Base-by-base conservation (phyloP, 64 coral and sea anemone species). In the Porites lutea region DNA sequence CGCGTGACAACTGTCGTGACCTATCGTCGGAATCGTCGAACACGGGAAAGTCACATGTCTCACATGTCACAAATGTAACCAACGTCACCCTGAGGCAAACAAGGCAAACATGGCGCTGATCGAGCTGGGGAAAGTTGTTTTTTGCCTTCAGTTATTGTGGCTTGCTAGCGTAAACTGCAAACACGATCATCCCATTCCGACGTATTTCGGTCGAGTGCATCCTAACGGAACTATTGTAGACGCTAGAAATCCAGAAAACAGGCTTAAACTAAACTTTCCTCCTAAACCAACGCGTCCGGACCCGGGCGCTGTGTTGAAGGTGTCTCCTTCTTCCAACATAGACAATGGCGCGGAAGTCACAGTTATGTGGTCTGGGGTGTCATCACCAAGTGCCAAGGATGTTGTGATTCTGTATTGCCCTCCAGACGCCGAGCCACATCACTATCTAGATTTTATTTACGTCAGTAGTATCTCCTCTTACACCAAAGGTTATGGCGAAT, bases 161-260 rank as follows among this genome's bases (percentile, higher is more conserved):
- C 13, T 83, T 67, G 18, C 18, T 83, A 16, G 62, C 81, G 11
- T 68, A 66, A 51, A 83, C 19, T 83, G 81, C 63, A 94, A 94
- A 62, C 92, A 87, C 5, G 79, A 94, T 18, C 92, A 93, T 75
- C 79, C 82, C 3, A 77, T 96, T 19, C 87, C 91, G 10, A 96
- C 95, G 12, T 96, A 96, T 58, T 96, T 96, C 45, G 83, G 72
- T 51, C 80, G 92, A 73, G 54, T 87, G n/a, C 95, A 96, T 75
- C 49, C 92, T 16, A 94, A 96, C 87, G 91, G 95, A 11, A 96
- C 87, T 61, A 59, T 91, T 55, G 95, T 96, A 23, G 95, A 96
- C 57, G 90, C 72, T 16, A 93, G 81, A 68, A 83, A 96, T 27
- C 95, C 95, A 3, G 16, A 27, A 48, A 96, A 92, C 15, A 69